Evolutionary conservation across 2,888 invertebrate genomes (phyloP).

Genomic region (Calameuta pallipes): DNA sequence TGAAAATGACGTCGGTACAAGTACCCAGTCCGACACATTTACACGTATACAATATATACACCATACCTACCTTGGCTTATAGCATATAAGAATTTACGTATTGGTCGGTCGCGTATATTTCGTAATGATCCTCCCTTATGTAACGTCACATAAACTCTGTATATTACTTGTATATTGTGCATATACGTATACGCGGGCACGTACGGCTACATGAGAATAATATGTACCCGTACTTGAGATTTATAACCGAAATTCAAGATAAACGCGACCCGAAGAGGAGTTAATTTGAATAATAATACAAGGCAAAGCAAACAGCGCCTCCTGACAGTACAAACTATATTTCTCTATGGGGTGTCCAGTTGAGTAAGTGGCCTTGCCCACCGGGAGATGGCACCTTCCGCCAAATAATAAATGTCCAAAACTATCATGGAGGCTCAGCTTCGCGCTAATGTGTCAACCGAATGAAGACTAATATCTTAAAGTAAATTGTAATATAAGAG

Average conservation of each 20-base stretch:
- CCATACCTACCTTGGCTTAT: slow-evolving; percentile 3
- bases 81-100: neutral
- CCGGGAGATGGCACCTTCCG: neutral
- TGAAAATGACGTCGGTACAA: neutral
- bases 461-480: neutral
- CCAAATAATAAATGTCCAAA: neutral
- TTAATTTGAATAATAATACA: neutral
- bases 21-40: neutral
- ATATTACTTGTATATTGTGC: neutral
- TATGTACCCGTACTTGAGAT: neutral
- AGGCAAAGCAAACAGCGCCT: neutral
- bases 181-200: neutral
- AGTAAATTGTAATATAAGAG: neutral
- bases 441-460: neutral
- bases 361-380: neutral
- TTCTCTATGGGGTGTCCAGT: neutral
- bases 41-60: neutral
- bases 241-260: neutral
- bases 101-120: neutral
- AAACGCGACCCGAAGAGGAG: neutral
- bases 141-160: neutral
- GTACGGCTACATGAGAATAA: neutral
- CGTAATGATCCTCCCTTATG: neutral
- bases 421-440: neutral
- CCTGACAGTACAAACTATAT: neutral